phyloP scores from a whole-genome alignment of 2,888 invertebrate species.

The Cryptosula pallasiana region DNA sequence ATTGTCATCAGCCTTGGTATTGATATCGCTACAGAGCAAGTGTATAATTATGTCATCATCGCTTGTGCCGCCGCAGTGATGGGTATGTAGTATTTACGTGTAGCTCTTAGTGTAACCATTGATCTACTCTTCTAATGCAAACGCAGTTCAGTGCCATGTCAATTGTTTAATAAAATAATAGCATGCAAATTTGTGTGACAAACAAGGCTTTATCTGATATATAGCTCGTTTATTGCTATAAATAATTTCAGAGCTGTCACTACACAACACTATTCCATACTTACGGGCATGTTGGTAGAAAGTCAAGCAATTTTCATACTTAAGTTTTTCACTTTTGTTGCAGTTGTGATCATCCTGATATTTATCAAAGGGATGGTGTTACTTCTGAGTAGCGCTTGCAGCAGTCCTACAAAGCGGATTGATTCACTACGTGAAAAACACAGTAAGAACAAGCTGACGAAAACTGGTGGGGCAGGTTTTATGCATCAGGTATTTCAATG shows the following conservation, averaged over 20 bases:
- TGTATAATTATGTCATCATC: constrained; percentile 7
- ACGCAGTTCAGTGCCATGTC: no score
- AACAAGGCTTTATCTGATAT: no score
- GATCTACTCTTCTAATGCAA: no score
- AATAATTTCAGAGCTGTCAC: no score
- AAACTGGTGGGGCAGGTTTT: neutral
- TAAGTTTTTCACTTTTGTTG: no score
- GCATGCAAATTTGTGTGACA: no score
- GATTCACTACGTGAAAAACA: neutral
- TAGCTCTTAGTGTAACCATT: no score
- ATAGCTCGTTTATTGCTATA: no score
- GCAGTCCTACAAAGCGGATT: neutral
- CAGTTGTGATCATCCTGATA: neutral
- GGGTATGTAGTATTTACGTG: constrained; percentile 6
- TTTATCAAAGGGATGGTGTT: neutral
- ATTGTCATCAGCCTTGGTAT: constrained; percentile 7
- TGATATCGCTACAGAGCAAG: neutral
- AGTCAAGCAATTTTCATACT: no score
- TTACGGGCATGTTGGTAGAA: no score
- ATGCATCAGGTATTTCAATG: constrained; percentile 1
- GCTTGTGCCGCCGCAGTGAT: neutral
- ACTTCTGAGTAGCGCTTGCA: neutral
- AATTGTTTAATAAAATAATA: no score
- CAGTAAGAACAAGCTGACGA: neutral
- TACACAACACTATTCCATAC: no score